Conservation (phyloP, 2,113 vertebrate species). For the Oceanodroma tethys region DNA sequence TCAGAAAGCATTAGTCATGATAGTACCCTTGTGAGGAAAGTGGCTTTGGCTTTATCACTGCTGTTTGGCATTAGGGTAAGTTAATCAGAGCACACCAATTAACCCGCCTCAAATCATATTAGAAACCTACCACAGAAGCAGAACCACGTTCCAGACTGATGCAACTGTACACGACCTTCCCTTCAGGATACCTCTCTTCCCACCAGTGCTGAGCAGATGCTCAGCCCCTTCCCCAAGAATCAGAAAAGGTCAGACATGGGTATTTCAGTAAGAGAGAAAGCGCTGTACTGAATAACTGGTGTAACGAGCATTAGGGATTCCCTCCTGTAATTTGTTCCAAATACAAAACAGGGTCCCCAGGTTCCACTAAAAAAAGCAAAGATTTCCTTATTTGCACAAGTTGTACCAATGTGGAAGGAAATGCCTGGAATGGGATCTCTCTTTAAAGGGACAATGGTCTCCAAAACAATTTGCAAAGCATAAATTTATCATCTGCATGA, state of each 20-base stretch:
- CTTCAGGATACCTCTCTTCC: neutral
- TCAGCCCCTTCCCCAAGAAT: neutral
- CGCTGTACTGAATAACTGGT: neutral
- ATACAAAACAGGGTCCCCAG: neutral
- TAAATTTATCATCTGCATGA: neutral
- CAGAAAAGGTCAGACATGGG: neutral
- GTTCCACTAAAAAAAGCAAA: neutral
- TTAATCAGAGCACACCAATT: neutral
- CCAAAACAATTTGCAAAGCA: neutral
- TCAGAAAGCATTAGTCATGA: neutral
- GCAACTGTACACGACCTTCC: accelerated
- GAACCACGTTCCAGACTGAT: neutral
- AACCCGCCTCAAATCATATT: neutral
- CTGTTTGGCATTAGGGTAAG: neutral
- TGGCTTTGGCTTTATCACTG: neutral
- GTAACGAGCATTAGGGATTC: neutral
- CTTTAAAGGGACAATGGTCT: neutral
- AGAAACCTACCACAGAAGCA: neutral
- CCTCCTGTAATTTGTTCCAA: neutral
- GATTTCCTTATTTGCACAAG: neutral
- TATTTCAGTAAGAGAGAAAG: neutral
- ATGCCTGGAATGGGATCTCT: neutral
- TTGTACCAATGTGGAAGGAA: neutral
- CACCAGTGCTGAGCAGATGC: neutral
- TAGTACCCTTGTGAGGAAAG: neutral